Evolutionary conservation across 1,140 invertebrate species (phyloP), one percentile per base, ranked within the genome.

Genomic region (Reticulitermes speratus): DNA sequence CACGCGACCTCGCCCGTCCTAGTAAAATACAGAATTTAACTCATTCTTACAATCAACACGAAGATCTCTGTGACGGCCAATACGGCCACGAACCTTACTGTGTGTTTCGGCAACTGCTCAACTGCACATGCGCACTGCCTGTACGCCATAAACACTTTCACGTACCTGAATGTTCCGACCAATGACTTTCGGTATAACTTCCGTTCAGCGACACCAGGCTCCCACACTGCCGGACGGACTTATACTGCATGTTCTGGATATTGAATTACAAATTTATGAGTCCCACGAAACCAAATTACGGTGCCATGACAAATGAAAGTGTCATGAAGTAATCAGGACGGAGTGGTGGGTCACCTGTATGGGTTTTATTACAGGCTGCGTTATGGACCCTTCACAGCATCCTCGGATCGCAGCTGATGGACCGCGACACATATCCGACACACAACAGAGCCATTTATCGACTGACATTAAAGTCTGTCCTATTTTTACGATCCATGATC

Each of bases 251-350:
- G 59, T 25, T 65, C 9, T 30, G 25, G 8, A n/a, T 75, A 75
- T 75, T 75, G 25, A 75, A 75, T 75, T 75, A 75, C 65, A 75
- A 75, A 75, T 75, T 75, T 75, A 75, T 75, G 65, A 75, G n/a
- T 75, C 65, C 65, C 65, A 75, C 6, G 65, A 75, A 75, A 75
- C 65, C 65, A 75, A 75, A 75, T 75, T 75, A 75, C 65, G 65
- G 25, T 14, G 25, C 65, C 65, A 75, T 75, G n/a, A 75, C n/a
- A 75, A 75, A 75, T 75, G 65, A 75, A 75, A n/a, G 65, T 75
- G 65, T 14, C 65, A 75, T 30, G 65, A 75, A 75, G 65, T 75
- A 75, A 75, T 75, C 65, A 75, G 65, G 65, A 30, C 65, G 16
- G 65, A 75, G n/a, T 48, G 65, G 65, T 6, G 65, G 65, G 65